phyloP scores from a whole-genome alignment of 2,888 invertebrate species.

The Plebejus anna region DNA sequence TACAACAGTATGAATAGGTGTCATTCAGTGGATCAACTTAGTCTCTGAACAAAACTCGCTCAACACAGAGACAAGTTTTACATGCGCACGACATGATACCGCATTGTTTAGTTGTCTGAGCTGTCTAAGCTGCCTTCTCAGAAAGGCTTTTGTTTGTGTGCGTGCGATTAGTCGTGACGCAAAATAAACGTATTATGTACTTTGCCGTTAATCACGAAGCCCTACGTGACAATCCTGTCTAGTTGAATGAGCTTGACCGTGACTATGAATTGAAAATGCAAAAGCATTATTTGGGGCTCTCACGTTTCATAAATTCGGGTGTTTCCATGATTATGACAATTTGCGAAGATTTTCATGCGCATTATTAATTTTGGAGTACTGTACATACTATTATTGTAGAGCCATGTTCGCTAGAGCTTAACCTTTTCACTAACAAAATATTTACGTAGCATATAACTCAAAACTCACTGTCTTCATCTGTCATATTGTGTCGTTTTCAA shows the following conservation, averaged over 20 bases:
- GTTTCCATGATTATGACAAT: too few relatives aligned
- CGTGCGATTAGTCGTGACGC: background rate
- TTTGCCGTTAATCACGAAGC: conserved; percentile 18
- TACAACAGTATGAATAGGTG: background rate
- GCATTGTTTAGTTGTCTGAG: background rate
- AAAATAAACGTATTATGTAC: conserved; percentile 14
- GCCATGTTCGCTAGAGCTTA: too few relatives aligned
- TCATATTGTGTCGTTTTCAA: too few relatives aligned
- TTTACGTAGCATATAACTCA: too few relatives aligned
- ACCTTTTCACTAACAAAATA: too few relatives aligned
- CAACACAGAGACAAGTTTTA: background rate
- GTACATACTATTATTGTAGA: too few relatives aligned
- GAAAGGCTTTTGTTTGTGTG: background rate
- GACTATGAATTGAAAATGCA: background rate
- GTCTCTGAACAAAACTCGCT: background rate
- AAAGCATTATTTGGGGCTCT: too few relatives aligned
- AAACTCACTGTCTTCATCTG: too few relatives aligned
- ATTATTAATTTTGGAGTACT: too few relatives aligned
- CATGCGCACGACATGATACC: background rate
- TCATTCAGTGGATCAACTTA: background rate
- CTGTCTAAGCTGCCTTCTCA: background rate
- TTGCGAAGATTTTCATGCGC: too few relatives aligned
- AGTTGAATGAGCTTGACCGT: background rate
- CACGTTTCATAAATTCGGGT: too few relatives aligned
- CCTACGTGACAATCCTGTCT: conserved; percentile 14